Percentiles rank a stretch among this genome's conserved stretches.
Conservation (phyloP, 2,113 vertebrate species). For the Melanotaenia duboulayi region DNA sequence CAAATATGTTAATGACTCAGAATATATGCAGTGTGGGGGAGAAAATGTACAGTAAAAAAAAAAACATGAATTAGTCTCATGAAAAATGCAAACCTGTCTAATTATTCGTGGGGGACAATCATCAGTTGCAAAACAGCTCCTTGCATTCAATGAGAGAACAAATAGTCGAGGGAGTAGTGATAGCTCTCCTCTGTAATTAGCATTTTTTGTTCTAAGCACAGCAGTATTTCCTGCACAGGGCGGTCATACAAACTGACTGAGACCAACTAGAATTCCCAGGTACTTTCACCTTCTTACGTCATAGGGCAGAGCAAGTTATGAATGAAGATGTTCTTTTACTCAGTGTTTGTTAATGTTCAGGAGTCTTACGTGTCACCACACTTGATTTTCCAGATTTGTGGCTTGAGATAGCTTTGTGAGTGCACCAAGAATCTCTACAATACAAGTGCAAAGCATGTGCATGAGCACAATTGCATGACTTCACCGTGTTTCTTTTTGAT, state of each 20-base stretch:
- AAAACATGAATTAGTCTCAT: slow-evolving; percentile 70
- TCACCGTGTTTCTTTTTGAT: background rate
- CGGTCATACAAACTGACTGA: slow-evolving; percentile 38
- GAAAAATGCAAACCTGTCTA: slow-evolving; percentile 74
- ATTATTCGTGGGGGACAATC: slow-evolving; percentile 63
- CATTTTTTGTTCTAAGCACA: slow-evolving; percentile 21
- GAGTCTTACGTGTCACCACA: slow-evolving; percentile 44
- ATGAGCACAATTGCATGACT: slow-evolving; percentile 3
- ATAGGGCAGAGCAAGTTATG: slow-evolving; percentile 43
- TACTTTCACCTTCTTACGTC: slow-evolving; percentile 60
- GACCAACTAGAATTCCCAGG: slow-evolving; percentile 49
- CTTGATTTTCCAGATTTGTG: slow-evolving; percentile 76
- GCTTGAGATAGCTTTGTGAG: slow-evolving; percentile 56
- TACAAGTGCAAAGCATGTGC: background rate
- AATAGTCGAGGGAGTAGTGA: slow-evolving; percentile 29
- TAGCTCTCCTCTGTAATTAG: slow-evolving; percentile 29
- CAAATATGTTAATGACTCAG: slow-evolving; percentile 68
- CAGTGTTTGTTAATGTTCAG: slow-evolving; percentile 56
- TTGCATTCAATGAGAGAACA: slow-evolving; percentile 47
- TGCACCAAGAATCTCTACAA: slow-evolving; percentile 19
- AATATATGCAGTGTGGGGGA: slow-evolving; percentile 61
- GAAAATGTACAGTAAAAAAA: slow-evolving; percentile 70
- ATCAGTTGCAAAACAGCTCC: slow-evolving; percentile 71
- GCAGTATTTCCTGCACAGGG: slow-evolving; percentile 36
- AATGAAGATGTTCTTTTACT: slow-evolving; percentile 50